Percentiles rank a stretch among this genome's conserved stretches.
Conservation (phyloP, 2,797 vertebrate genomes). For the Euthynnus affinis region DNA sequence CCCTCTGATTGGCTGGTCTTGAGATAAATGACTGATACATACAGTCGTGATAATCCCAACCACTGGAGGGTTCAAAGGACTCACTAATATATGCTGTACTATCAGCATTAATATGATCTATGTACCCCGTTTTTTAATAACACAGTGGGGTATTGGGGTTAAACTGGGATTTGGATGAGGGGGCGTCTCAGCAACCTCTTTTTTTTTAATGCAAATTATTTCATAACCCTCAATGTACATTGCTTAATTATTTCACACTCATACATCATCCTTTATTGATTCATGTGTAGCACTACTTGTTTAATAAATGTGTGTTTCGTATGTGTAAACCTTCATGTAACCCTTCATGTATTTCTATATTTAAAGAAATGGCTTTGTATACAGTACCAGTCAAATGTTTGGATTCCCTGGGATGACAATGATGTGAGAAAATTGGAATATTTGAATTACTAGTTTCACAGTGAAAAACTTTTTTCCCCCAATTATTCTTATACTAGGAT, state of each 20-base stretch:
- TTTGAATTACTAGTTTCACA: background rate
- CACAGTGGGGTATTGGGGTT: constrained; percentile 68
- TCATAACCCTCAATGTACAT: constrained; percentile 10
- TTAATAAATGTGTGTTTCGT: constrained; percentile 12
- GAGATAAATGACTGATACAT: constrained; percentile 69
- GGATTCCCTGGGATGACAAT: no score
- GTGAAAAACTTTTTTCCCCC: no score
- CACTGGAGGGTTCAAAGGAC: constrained; percentile 69
- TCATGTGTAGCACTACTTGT: background rate
- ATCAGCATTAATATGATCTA: constrained; percentile 51
- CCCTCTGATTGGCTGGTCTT: constrained; percentile 45
- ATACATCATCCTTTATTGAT: background rate
- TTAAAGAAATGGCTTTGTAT: no score
- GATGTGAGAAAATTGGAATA: background rate
- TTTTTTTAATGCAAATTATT: constrained; percentile 29
- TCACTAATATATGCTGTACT: constrained; percentile 49
- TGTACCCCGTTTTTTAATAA: constrained; percentile 53
- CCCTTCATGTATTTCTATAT: background rate
- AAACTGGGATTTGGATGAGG: constrained; percentile 72
- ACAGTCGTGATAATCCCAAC: constrained; percentile 57
- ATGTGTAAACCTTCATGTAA: no score
- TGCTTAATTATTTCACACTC: constrained; percentile 46
- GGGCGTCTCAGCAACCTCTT: background rate
- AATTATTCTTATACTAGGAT: background rate
- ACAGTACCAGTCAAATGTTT: no score